Evolutionary conservation across 64 coral and sea anemone genomes (phyloP).

Genomic region (Montipora sp.): DNA sequence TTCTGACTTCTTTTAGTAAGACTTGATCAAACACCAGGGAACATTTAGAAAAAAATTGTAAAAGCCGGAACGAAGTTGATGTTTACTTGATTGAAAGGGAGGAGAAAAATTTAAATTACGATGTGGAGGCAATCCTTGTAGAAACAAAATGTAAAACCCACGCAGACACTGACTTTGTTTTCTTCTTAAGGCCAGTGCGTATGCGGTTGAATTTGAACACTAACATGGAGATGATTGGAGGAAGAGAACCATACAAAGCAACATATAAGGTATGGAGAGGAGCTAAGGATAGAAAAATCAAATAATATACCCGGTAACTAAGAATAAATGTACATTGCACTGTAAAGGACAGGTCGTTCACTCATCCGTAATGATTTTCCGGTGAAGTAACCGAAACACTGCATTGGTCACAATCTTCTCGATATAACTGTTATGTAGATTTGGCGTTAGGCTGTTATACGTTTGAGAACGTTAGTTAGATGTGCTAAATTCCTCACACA

Average conservation of each 20-base stretch:
- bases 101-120: no score
- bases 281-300: not conserved
- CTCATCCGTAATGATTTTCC: no score
- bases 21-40: no score
- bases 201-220: slow-evolving; percentile 88
- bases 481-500: not conserved
- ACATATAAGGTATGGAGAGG: slow-evolving; percentile 65
- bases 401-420: not conserved
- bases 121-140: no score
- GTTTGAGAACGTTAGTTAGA: no score
- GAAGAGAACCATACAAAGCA: slow-evolving; percentile 78
- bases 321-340: not conserved
- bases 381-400: not conserved
- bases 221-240: slow-evolving; percentile 89
- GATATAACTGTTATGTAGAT: not conserved
- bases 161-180: not conserved
- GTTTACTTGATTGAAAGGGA: no score
- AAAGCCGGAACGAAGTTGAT: no score
- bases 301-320: not conserved
- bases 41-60: no score
- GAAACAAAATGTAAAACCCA: no score
- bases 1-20: no score
- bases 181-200: slow-evolving; percentile 74
- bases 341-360: no score
- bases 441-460: no score